Evolutionary conservation across 2,888 invertebrate genomes (phyloP), one percentile per base, ranked within the genome.

Genomic region (Augiades crinisus): DNA sequence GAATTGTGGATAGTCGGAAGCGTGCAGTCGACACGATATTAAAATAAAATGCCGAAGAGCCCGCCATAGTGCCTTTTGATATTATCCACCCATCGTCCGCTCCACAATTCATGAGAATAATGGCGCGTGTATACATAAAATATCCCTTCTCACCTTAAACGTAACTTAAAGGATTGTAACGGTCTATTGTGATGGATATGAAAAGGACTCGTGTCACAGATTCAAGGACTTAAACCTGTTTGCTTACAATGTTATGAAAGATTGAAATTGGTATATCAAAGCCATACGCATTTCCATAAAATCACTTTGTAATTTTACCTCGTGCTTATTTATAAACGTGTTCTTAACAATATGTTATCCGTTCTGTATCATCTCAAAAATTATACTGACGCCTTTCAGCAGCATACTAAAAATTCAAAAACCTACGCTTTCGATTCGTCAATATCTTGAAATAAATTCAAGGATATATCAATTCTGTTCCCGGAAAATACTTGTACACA

Each of bases 1-100:
- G 61, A 62, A 66, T 65, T 62, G 65, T 63, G 70, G 65, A 67
- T 64, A 62, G 68, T 59, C 64, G 63, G 60, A 53, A 69, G 71
- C 70, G 72, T 75, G 73, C 72, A 67, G 63, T 71, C 72, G 72
- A 68, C 72, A 68, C 70, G 70, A 72, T 76, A 76, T 77, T 78
- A 75, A 75, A 80, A 77, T 78, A 72, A 75, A 78, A 77, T 72
- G 69, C 67, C 59, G 59, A 61, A 64, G 65, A 60, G 62, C 62
- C 56, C 58, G 59, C 55, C 54, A 41, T 54, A 53, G 53, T 55
- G 60, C 55, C 57, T 57, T 59, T 59, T 58, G 59, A 59, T 62
- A 63, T 65, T 63, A 63, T 62, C 63, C 61, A 59, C 60, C 59
- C 61, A 63, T 59, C 58, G 59, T 62, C 59, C 53, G 55, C 58